Conservation (phyloP, 2,113 vertebrate species). For the Austrofundulus limnaeus region DNA sequence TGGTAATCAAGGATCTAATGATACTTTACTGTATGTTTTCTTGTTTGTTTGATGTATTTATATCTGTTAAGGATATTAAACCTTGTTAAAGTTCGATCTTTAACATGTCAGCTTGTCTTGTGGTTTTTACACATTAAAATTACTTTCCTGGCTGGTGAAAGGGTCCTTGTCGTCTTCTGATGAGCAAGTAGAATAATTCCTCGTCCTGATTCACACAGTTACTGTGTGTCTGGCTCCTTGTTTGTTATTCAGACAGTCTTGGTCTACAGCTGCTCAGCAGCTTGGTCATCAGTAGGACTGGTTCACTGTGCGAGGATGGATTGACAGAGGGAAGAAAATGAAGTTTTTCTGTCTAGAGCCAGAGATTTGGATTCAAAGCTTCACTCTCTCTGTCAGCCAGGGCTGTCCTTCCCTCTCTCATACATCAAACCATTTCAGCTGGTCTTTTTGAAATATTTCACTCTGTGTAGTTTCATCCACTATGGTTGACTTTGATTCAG, state of each 20-base stretch:
- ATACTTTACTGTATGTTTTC: too few relatives aligned
- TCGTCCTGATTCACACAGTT: conserved; percentile 49
- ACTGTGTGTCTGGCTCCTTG: conserved; percentile 39
- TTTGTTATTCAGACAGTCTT: conserved; percentile 50
- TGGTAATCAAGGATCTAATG: too few relatives aligned
- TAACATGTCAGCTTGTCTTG: not conserved
- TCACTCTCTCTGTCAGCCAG: conserved; percentile 15
- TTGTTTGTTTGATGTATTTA: too few relatives aligned
- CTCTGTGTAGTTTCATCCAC: conserved; percentile 5
- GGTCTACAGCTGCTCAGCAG: conserved; percentile 26
- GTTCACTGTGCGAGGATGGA: conserved; percentile 16
- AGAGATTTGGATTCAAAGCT: conserved; percentile 16
- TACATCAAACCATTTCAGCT: conserved; percentile 4
- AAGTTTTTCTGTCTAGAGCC: conserved; percentile 28
- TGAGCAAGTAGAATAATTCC: conserved; percentile 43
- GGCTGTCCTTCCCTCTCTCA: conserved; percentile 10
- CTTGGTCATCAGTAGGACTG: conserved; percentile 30
- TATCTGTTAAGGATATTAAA: too few relatives aligned
- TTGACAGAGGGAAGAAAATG: conserved; percentile 17
- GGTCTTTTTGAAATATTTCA: conserved; percentile 21
- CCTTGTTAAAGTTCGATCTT: too few relatives aligned
- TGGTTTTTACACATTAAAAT: not conserved
- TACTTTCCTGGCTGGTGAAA: not conserved
- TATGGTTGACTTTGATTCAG: not conserved
- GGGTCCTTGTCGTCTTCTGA: not conserved